Evolutionary conservation across 2,797 vertebrate genomes (phyloP), one percentile per base, ranked within the genome.

Genomic region (Clarias fuscus): DNA sequence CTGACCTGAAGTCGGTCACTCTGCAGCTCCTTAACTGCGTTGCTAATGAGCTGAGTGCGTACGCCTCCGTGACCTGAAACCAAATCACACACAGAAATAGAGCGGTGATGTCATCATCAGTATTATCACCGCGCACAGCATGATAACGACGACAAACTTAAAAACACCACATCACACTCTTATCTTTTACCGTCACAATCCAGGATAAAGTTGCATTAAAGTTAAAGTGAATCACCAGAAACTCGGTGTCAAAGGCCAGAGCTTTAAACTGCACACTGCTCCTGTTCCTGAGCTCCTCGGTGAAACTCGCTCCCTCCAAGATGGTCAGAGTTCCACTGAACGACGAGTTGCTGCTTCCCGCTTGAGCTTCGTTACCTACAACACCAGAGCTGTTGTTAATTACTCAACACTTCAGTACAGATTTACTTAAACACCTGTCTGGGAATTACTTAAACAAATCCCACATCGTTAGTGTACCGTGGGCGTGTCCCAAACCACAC

Each of bases 241-340:
- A 80, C 37, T 95, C 91, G 7, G 94, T n/a, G 2, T 95, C 94
- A 0, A 91, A 95, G 30, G 95, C 94, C 86, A 96, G 85, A 10
- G 92, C 87, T 85, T 95, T 95, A 27, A 94, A 96, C 4, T 17
- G 6, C 5, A 33, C 5, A 7, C 92, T 94, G 89, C 91, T 92
- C 85, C 71, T 89, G 90, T 96, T 94, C 7, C 33, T 91, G 70
- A 96, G 93, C 11, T 95, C 91, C 0, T 94, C 88, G 0, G 92
- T 92, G 78, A 94, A 95, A 4, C 40, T 11, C 0, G 86, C 91
- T 58, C 94, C 94, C 0, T 87, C 81, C 0, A 79, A 61, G 80
- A 96, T 94, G 79, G 67, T 82, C 89, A 96, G 88, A 1, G 3
- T 89, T 14, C 92, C 95, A 0, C 7, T 85, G 70, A 94, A 89